Conservation (phyloP, 2,797 vertebrate species). For the Anabas testudineus region DNA sequence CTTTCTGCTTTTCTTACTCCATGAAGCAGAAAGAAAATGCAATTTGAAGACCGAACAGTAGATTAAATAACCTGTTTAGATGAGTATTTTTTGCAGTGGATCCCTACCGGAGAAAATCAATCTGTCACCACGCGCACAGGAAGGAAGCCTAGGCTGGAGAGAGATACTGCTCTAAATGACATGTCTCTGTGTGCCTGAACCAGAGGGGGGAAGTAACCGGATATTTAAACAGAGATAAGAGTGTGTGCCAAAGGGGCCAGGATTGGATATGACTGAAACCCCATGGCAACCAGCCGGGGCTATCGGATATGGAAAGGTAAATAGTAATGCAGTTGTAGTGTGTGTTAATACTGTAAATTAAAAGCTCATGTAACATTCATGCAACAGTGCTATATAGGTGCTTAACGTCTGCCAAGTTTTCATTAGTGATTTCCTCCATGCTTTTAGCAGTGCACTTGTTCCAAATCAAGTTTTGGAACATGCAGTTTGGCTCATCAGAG, state of each 20-base stretch:
- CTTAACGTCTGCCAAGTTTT: slow-evolving; percentile 66
- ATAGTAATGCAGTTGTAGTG: slow-evolving; percentile 77
- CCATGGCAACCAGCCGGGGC: slow-evolving; percentile 77
- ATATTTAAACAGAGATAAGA: slow-evolving; percentile 88
- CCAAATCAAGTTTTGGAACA: slow-evolving; percentile 68
- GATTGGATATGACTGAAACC: slow-evolving; percentile 78
- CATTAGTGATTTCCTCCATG: slow-evolving; percentile 69
- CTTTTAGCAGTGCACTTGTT: slow-evolving; percentile 60
- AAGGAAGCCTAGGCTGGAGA: slow-evolving; percentile 78
- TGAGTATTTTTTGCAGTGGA: slow-evolving; percentile 75
- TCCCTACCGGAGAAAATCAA: slow-evolving; percentile 80
- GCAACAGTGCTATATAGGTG: slow-evolving; percentile 64
- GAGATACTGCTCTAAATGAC: slow-evolving; percentile 83
- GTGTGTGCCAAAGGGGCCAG: slow-evolving; percentile 82
- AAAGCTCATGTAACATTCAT: slow-evolving; percentile 78
- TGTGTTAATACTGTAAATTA: slow-evolving; percentile 81
- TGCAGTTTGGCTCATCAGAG: slow-evolving; percentile 59
- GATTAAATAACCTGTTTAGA: slow-evolving; percentile 69
- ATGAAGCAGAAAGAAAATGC: background rate
- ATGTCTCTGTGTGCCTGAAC: slow-evolving; percentile 80
- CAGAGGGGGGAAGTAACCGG: slow-evolving; percentile 81
- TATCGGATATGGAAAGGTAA: slow-evolving; percentile 83
- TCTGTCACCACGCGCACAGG: slow-evolving; percentile 80
- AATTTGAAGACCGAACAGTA: slow-evolving; percentile 29
- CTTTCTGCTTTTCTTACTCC: slow-evolving; percentile 33